A percentile compares a stretch with the other conserved stretches of the same genome.
These are phyloP conservation scores for Scolopax rusticola DNA, from an alignment of 2,797 vertebrate genomes.

Conservation along the genomic window DNA sequence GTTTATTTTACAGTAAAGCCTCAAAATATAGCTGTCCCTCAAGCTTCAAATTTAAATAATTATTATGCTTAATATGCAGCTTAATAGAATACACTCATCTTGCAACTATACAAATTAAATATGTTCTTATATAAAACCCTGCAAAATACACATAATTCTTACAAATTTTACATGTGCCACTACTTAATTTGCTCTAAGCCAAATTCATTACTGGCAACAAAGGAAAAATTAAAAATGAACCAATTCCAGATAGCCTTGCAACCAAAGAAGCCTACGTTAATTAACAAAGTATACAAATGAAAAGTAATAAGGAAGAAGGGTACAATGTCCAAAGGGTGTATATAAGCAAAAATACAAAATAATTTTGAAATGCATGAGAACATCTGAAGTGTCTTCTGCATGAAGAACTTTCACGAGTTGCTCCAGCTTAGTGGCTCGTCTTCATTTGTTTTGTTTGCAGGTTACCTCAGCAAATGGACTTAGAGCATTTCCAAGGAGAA, in stretches of 20 bases:
- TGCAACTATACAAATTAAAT: background rate
- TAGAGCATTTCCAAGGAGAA: background rate
- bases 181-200: background rate
- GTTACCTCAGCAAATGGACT: background rate
- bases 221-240: background rate
- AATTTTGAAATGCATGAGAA: background rate
- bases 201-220: background rate
- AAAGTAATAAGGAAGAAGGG: background rate
- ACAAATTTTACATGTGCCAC: background rate
- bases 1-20: background rate
- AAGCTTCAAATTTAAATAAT: background rate
- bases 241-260: background rate
- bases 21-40: background rate
- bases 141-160: background rate
- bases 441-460: background rate
- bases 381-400: background rate
- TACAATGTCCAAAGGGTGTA: background rate
- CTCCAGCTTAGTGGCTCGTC: background rate
- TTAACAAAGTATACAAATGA: background rate
- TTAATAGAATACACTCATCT: background rate
- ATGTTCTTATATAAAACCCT: background rate
- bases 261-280: background rate
- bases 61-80: background rate
- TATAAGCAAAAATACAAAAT: background rate
- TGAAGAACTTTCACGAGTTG: background rate